phyloP scores from a whole-genome alignment of 1,140 invertebrate genomes.

The Ostrea edulis region DNA sequence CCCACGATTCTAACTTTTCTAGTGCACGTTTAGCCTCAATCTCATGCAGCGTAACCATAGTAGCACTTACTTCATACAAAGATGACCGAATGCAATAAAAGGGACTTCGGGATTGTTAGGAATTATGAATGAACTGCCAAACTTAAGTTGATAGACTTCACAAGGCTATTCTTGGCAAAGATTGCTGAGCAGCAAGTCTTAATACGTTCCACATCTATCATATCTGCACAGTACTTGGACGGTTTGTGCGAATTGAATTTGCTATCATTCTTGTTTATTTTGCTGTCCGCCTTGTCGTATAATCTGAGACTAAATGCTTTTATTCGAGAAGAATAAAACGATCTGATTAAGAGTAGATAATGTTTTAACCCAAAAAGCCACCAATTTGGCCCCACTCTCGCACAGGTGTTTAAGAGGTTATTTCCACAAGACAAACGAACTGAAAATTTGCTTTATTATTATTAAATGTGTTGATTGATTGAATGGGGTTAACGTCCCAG shows the following conservation, averaged over 20 bases:
- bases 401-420: slow-evolving; percentile 26
- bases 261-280: slow-evolving; percentile 24
- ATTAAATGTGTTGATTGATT: too few relatives aligned
- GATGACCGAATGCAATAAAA: background rate
- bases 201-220: slow-evolving; percentile 30
- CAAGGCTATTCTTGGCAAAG: background rate
- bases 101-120: background rate
- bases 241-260: slow-evolving; percentile 34
- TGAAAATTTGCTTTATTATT: too few relatives aligned
- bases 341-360: slow-evolving; percentile 16
- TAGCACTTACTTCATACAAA: too few relatives aligned
- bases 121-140: slow-evolving; percentile 17
- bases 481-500: too few relatives aligned
- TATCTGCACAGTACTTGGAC: slow-evolving; percentile 24
- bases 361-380: slow-evolving; percentile 14
- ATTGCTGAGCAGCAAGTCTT: slow-evolving; percentile 3
- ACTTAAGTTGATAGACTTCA: background rate
- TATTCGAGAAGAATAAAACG: slow-evolving; percentile 20
- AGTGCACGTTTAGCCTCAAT: too few relatives aligned
- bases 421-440: background rate
- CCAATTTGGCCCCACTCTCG: background rate
- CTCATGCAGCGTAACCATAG: too few relatives aligned
- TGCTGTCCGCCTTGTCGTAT: slow-evolving; percentile 4
- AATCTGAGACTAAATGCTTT: slow-evolving; percentile 13
- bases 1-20: too few relatives aligned